phyloP scores from a whole-genome alignment of 1,140 invertebrate species.

The Homarus americanus region DNA sequence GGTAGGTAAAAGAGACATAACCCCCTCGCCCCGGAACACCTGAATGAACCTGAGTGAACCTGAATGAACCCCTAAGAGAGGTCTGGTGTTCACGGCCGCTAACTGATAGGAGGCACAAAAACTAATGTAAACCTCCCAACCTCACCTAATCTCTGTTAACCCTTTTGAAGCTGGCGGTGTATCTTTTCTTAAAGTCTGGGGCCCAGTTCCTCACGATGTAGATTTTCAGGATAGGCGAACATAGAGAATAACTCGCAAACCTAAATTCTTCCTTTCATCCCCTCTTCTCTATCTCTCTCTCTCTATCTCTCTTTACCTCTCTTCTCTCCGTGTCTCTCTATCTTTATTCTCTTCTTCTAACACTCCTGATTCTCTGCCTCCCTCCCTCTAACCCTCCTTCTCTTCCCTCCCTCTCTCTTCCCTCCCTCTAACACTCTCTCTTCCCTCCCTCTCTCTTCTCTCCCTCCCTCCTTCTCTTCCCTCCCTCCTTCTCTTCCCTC shows the following conservation, averaged over 20 bases:
- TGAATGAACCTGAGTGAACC: neutral
- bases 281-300: neutral
- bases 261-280: neutral
- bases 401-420: too few relatives aligned
- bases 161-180: slow-evolving; percentile 53
- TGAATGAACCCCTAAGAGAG: neutral
- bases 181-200: slow-evolving; percentile 43
- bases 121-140: slow-evolving; percentile 47
- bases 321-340: too few relatives aligned
- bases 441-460: too few relatives aligned
- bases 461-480: too few relatives aligned
- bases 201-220: slow-evolving; percentile 26
- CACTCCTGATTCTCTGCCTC: too few relatives aligned
- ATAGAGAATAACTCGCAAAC: slow-evolving; percentile 19
- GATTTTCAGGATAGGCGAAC: slow-evolving; percentile 22
- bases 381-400: too few relatives aligned
- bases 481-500: too few relatives aligned
- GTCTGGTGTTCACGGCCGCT: slow-evolving; percentile 33
- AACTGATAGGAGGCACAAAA: slow-evolving; percentile 53
- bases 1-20: too few relatives aligned
- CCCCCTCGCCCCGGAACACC: neutral
- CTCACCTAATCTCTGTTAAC: slow-evolving; percentile 54
- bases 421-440: too few relatives aligned
- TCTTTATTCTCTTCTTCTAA: too few relatives aligned
- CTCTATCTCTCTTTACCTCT: too few relatives aligned